Conservation (phyloP, 2,113 vertebrate species). For the Apteryx owenii region DNA sequence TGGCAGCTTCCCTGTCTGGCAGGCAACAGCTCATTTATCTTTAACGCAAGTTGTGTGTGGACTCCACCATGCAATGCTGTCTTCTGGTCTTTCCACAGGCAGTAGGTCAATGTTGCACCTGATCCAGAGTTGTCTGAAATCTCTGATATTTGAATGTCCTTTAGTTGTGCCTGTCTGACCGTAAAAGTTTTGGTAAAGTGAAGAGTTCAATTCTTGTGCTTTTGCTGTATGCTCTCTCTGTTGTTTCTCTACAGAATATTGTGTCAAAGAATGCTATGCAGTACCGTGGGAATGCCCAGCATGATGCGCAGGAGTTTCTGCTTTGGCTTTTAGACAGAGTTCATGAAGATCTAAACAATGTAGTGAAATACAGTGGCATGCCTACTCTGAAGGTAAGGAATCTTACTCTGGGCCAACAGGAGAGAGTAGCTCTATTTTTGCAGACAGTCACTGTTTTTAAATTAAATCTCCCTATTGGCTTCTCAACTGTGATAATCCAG, state of each 20-base stretch:
- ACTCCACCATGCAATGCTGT: accelerated
- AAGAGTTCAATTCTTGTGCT: neutral
- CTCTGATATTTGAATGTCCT: no score
- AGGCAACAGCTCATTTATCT: neutral
- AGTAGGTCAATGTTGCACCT: no score
- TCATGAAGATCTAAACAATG: conserved; percentile 92
- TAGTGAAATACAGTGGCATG: conserved; percentile 80
- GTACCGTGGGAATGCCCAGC: conserved; percentile 95
- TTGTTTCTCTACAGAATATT: conserved; percentile 81
- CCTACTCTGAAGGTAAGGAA: conserved; percentile 84
- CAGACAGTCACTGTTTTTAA: neutral
- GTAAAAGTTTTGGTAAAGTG: neutral
- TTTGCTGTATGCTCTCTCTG: neutral
- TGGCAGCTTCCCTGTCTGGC: neutral
- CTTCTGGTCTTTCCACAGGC: neutral
- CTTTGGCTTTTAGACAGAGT: conserved; percentile 97
- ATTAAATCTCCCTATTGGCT: neutral
- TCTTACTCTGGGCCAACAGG: accelerated
- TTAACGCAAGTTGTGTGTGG: accelerated
- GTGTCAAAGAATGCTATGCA: conserved; percentile 95
- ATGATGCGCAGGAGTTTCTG: conserved; percentile 98
- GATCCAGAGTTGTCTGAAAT: neutral
- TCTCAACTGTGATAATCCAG: neutral
- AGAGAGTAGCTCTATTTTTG: neutral
- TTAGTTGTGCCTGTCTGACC: neutral